phyloP scores from a whole-genome alignment of 2,888 invertebrate genomes.

The Scaptomyza tumidula region DNA sequence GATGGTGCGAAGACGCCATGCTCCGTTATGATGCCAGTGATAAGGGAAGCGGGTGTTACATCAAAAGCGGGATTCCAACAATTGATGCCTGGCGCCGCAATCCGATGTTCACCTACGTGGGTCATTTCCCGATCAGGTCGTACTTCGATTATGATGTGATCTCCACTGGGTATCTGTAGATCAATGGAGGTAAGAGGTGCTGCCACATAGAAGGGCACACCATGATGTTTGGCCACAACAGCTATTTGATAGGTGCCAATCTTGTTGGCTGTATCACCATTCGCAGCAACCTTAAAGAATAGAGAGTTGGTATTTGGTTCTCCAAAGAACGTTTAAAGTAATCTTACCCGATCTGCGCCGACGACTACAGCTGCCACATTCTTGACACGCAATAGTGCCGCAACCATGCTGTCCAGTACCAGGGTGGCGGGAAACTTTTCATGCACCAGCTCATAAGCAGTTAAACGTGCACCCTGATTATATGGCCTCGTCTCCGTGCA shows the following conservation, averaged over 20 bases:
- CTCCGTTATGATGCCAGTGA: slow-evolving; percentile 97
- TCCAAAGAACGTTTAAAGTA: no score
- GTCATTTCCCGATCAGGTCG: slow-evolving; percentile 96
- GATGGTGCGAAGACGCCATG: slow-evolving; percentile 92
- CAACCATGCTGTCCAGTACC: slow-evolving; percentile 98
- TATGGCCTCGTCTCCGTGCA: slow-evolving; percentile 99
- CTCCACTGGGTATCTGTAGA: slow-evolving; percentile 90
- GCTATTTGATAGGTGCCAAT: slow-evolving; percentile 99
- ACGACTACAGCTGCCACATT: slow-evolving; percentile 97
- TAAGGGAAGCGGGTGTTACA: slow-evolving; percentile 96
- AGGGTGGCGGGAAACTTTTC: slow-evolving; percentile 96
- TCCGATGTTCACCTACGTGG: slow-evolving; percentile 92
- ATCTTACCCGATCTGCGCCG: slow-evolving; percentile 95
- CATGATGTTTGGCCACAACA: slow-evolving; percentile 94
- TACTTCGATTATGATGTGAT: slow-evolving; percentile 96
- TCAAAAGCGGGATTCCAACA: slow-evolving; percentile 99
- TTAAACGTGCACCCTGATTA: slow-evolving; percentile 97
- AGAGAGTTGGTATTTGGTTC: no score
- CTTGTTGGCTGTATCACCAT: slow-evolving; percentile 99
- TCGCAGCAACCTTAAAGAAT: slow-evolving; percentile 90
- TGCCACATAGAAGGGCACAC: slow-evolving; percentile 97
- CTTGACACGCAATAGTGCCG: slow-evolving; percentile 93
- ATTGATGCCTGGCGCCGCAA: slow-evolving; percentile 94
- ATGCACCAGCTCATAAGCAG: slow-evolving; percentile 97
- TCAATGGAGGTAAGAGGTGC: slow-evolving; percentile 97